Conservation (phyloP, 2,888 invertebrate species). For the Aleiodes leptofemur region DNA sequence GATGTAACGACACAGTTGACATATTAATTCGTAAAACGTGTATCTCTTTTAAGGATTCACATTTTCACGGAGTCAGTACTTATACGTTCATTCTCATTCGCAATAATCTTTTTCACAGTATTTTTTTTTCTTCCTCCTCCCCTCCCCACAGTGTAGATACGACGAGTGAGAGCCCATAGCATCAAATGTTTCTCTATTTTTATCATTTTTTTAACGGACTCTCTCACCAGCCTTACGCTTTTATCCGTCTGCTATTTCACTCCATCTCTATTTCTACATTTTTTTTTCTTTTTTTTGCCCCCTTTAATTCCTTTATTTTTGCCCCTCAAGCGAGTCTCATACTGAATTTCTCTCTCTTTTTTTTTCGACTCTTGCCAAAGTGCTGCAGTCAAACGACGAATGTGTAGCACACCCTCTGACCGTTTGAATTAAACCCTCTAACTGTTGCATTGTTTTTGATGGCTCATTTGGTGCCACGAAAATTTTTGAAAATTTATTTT, state of each 20-base stretch:
- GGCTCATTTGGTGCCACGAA: slow-evolving; percentile 67
- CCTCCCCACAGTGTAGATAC: too few relatives aligned
- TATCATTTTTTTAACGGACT: neutral
- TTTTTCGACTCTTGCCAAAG: slow-evolving; percentile 12
- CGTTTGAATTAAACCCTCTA: slow-evolving; percentile 69
- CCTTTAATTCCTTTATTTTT: slow-evolving; percentile 20
- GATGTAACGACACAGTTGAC: slow-evolving; percentile 25
- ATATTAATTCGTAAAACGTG: slow-evolving; percentile 20
- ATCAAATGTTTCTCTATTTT: neutral
- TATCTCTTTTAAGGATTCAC: slow-evolving; percentile 20
- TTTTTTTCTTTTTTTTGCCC: slow-evolving; percentile 20
- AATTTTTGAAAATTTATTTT: slow-evolving; percentile 67
- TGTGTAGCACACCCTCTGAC: slow-evolving; percentile 58
- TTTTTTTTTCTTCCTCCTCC: neutral
- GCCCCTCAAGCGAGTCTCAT: slow-evolving; percentile 11
- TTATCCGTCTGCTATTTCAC: slow-evolving; percentile 6
- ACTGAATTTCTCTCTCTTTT: slow-evolving; percentile 35
- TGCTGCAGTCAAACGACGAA: slow-evolving; percentile 58
- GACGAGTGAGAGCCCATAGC: neutral
- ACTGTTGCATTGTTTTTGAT: slow-evolving; percentile 68
- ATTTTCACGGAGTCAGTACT: slow-evolving; percentile 1
- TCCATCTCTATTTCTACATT: slow-evolving; percentile 45
- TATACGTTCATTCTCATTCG: slow-evolving; percentile 31
- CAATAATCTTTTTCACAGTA: slow-evolving; percentile 40
- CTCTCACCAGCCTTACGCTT: slow-evolving; percentile 29